These are phyloP conservation scores for Todiramphus saurophagus DNA, from an alignment of 2,113 vertebrate genomes.

Conservation along the genomic window DNA sequence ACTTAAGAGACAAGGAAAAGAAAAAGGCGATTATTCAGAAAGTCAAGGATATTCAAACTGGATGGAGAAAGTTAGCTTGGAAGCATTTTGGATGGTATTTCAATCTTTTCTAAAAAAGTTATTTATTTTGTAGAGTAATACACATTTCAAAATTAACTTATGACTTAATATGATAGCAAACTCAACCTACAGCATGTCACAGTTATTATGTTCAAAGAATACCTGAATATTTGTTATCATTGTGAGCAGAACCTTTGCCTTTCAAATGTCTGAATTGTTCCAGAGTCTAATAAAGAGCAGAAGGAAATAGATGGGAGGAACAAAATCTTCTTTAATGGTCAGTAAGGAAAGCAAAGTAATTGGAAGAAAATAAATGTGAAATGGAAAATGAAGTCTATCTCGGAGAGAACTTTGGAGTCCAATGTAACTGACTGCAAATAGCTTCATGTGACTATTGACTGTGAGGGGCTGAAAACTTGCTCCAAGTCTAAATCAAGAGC, in stretches of 20 bases:
- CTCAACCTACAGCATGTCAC: neutral
- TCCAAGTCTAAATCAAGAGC: neutral
- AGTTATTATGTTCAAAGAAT: neutral
- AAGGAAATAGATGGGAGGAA: neutral
- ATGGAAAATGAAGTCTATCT: neutral
- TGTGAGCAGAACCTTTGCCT: neutral
- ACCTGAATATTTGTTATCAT: neutral
- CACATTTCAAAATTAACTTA: neutral
- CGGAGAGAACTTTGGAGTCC: neutral
- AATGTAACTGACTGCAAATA: neutral
- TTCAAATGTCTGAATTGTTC: neutral
- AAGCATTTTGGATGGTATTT: neutral
- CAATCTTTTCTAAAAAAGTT: neutral
- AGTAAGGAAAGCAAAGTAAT: neutral
- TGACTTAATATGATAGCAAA: neutral
- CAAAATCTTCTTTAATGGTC: neutral
- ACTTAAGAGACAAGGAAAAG: neutral
- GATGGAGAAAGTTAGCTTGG: neutral
- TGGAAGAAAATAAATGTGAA: neutral
- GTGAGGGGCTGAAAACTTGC: neutral
- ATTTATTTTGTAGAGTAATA: neutral
- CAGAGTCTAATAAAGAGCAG: neutral
- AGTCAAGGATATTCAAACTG: neutral
- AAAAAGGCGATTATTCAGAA: neutral
- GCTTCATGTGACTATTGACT: rapidly evolving